Evolutionary conservation across 2,113 vertebrate genomes (phyloP).

Genomic region (Pimephales promelas): DNA sequence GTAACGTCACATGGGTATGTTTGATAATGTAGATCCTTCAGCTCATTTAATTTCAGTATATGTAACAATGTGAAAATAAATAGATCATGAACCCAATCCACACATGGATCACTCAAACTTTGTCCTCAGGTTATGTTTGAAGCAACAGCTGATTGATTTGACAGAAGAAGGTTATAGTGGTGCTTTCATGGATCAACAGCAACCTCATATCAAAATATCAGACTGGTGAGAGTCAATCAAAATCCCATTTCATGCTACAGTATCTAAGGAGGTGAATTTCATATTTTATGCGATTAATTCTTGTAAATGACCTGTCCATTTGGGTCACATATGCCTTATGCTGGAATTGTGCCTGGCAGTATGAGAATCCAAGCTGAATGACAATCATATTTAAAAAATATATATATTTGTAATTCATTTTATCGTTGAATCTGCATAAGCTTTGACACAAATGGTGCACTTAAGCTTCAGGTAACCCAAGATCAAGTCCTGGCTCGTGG

Average conservation of each 20-base stretch:
- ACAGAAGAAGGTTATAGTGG: slow-evolving; percentile 67
- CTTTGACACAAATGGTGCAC: background rate
- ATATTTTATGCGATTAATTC: background rate
- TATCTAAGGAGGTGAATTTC: background rate
- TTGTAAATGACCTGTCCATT: background rate
- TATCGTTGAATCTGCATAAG: background rate
- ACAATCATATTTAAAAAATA: too few relatives aligned
- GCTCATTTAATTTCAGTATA: background rate
- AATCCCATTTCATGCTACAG: background rate
- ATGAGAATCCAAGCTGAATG: background rate
- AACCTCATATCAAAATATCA: background rate
- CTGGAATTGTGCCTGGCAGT: background rate
- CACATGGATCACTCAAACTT: background rate
- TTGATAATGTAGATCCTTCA: background rate
- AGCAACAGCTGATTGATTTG: slow-evolving; percentile 72
- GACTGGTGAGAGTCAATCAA: slow-evolving; percentile 66
- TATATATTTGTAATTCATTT: too few relatives aligned
- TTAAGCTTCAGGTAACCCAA: background rate
- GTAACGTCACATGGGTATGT: slow-evolving; percentile 70
- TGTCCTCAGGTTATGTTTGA: slow-evolving; percentile 43
- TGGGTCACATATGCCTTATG: background rate
- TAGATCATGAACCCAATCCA: background rate
- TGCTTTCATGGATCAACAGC: background rate
- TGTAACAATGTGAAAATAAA: background rate
- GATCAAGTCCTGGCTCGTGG: background rate